Conservation (phyloP, 2,888 invertebrate species). For the Hedychridium roseum region DNA sequence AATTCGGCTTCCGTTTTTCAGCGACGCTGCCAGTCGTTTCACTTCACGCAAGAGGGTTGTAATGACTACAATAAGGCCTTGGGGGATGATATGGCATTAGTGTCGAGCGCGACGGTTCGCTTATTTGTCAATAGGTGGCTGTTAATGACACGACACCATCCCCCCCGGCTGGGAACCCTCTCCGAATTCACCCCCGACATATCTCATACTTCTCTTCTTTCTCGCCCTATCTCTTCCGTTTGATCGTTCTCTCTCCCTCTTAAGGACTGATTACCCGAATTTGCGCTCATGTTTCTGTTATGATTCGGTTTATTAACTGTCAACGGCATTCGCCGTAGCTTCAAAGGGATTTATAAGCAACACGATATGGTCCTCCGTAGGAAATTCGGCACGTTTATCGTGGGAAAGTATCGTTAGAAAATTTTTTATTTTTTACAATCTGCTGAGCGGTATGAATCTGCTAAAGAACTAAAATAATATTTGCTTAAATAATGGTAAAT, state of each 20-base stretch:
- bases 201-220: constrained; percentile 6
- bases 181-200: constrained; percentile 22
- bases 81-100: constrained; percentile 41
- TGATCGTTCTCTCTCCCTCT: neutral
- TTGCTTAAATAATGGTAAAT: too few species aligned
- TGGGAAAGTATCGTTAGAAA: too few species aligned
- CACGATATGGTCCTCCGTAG: too few species aligned
- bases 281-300: constrained; percentile 23
- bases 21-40: constrained; percentile 7
- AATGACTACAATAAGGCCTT: constrained; percentile 38
- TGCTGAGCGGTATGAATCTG: too few species aligned
- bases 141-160: constrained; percentile 46
- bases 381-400: too few species aligned
- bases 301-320: constrained; percentile 31
- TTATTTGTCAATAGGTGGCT: constrained; percentile 48
- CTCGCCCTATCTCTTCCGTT: constrained; percentile 2
- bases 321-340: constrained; percentile 21
- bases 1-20: too few species aligned
- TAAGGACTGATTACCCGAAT: constrained; percentile 21
- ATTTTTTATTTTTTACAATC: too few species aligned
- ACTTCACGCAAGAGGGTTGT: constrained; percentile 10
- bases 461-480: too few species aligned
- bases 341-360: too few species aligned
- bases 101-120: constrained; percentile 36
- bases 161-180: constrained; percentile 30